Conservation (phyloP, 2,113 vertebrate genomes). For the Plecturocebus donacophilus region DNA sequence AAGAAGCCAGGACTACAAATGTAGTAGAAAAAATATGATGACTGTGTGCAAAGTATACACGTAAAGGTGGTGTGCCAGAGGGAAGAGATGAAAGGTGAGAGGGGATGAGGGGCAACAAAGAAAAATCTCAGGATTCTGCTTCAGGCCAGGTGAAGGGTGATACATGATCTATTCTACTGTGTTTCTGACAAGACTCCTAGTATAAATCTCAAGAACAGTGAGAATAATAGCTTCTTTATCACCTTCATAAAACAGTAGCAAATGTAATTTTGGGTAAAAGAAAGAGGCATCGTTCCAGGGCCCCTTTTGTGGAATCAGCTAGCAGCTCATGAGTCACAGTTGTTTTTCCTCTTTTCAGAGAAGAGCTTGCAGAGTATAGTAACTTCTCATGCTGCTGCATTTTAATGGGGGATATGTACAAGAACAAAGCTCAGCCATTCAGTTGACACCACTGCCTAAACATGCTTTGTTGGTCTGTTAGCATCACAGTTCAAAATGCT, state of each 20-base stretch:
- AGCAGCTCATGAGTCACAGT: background rate
- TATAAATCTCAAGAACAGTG: constrained; percentile 3
- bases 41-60: background rate
- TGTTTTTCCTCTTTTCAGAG: constrained; percentile 27
- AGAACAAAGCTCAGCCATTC: background rate
- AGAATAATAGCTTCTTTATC: background rate
- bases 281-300: background rate
- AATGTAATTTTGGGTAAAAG: background rate
- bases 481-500: background rate
- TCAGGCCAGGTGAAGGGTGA: background rate
- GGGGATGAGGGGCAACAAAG: background rate
- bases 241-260: background rate
- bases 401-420: background rate
- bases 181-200: background rate
- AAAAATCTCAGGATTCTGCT: background rate
- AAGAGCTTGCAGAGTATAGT: constrained; percentile 17
- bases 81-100: background rate
- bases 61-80: background rate
- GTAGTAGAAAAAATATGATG: background rate
- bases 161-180: background rate
- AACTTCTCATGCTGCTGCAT: background rate
- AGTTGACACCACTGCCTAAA: background rate
- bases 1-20: constrained; percentile 26
- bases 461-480: background rate
- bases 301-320: constrained; percentile 26